A percentile compares a stretch with the other conserved stretches of the same genome.
phyloP scores from a whole-genome alignment of 2,888 invertebrate genomes.

The Mycalesis mineus region DNA sequence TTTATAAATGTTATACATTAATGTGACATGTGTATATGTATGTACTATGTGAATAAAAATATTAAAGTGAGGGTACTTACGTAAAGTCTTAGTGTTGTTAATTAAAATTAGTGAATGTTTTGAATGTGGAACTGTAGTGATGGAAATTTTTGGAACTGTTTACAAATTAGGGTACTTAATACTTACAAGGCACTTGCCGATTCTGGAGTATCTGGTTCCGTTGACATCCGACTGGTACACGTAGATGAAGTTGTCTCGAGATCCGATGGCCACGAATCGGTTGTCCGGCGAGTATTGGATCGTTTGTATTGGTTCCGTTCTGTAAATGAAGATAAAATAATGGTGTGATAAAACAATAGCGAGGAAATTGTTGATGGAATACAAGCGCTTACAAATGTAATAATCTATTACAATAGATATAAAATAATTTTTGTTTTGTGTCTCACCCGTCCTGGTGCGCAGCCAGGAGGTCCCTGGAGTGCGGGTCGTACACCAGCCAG shows the following conservation, averaged over 20 bases:
- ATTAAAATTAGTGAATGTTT: background rate
- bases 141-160: too few relatives aligned
- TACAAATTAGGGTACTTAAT: too few relatives aligned
- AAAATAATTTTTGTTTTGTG: too few relatives aligned
- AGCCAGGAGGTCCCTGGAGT: constrained; percentile 84
- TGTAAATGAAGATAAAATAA: constrained; percentile 36
- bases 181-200: constrained; percentile 92
- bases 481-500: constrained; percentile 91
- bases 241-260: constrained; percentile 93
- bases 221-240: constrained; percentile 89
- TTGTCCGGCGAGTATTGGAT: constrained; percentile 89
- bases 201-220: constrained; percentile 85
- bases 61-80: background rate
- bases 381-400: too few relatives aligned
- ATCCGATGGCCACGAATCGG: constrained; percentile 88
- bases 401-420: too few relatives aligned
- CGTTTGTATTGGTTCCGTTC: constrained; percentile 82
- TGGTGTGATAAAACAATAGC: too few relatives aligned
- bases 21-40: too few relatives aligned
- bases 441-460: constrained; percentile 82
- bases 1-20: too few relatives aligned
- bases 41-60: background rate
- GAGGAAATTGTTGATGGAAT: too few relatives aligned
- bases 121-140: background rate
- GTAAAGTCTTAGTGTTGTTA: background rate